A percentile compares a stretch with the other conserved stretches of the same genome.
Evolutionary conservation across 2,113 vertebrate species (phyloP).

Genomic region (Tenebrosternarchus preto): DNA sequence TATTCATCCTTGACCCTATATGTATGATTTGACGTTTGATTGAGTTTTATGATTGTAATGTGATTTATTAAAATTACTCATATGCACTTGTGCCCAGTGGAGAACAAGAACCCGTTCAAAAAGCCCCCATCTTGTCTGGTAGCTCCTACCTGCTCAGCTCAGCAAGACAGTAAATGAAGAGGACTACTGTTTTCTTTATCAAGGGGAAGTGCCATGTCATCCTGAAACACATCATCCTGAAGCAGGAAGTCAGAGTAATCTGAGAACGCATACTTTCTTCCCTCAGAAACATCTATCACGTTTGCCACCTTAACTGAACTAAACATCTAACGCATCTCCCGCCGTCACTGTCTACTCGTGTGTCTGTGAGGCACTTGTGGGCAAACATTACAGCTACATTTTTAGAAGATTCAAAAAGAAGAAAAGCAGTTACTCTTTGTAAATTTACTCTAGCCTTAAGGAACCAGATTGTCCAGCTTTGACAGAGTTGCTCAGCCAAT

Average conservation of each 20-base stretch:
- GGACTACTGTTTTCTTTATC: constrained; percentile 31
- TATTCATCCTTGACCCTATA: background rate
- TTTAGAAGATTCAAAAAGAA: constrained; percentile 1
- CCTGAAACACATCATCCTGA: background rate
- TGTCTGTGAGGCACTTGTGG: constrained; percentile 12
- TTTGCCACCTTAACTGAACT: too few relatives aligned
- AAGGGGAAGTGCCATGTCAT: too few relatives aligned
- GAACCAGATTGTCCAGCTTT: background rate
- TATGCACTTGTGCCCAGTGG: background rate
- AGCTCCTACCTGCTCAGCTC: background rate
- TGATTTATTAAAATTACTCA: background rate
- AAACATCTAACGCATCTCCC: constrained; percentile 19
- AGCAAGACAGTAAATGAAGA: constrained; percentile 41
- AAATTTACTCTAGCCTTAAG: too few relatives aligned
- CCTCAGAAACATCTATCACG: too few relatives aligned
- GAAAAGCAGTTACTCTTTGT: background rate
- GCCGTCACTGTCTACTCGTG: constrained; percentile 28
- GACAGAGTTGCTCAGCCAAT: background rate
- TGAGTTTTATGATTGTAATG: constrained; percentile 6
- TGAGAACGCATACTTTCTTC: too few relatives aligned
- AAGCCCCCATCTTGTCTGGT: background rate
- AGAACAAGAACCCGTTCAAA: constrained; percentile 34
- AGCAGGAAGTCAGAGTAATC: background rate
- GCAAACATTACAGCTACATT: background rate
- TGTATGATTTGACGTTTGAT: background rate